Conservation (phyloP, 2,113 vertebrate genomes). For the Leucoraja erinaceus region DNA sequence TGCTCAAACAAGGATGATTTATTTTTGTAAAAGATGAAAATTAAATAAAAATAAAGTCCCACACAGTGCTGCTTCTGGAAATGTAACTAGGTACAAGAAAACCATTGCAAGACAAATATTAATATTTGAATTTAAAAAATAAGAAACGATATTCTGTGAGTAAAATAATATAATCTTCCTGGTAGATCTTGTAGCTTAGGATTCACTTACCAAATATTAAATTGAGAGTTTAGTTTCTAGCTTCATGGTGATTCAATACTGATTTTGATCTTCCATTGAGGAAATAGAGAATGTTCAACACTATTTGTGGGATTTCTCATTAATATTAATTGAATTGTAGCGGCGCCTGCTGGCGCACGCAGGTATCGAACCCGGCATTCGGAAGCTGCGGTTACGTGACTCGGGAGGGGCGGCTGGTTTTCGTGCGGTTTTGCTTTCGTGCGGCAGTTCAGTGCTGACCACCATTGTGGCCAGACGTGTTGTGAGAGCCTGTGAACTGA, state of each 20-base stretch:
- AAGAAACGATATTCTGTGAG: neutral
- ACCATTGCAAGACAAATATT: neutral
- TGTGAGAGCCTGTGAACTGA: too few relatives aligned
- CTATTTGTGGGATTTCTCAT: neutral
- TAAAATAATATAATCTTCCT: neutral
- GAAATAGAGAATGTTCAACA: neutral
- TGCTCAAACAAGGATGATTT: neutral
- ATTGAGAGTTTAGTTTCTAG: neutral
- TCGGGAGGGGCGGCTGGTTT: too few relatives aligned
- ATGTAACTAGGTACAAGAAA: neutral
- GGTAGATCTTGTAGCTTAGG: neutral
- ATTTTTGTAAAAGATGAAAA: neutral
- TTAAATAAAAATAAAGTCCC: neutral
- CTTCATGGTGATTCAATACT: neutral
- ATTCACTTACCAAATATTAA: neutral
- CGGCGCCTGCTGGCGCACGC: too few relatives aligned
- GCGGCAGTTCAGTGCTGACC: too few relatives aligned
- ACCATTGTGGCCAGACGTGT: too few relatives aligned
- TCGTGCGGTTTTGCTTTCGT: too few relatives aligned
- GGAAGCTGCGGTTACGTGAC: too few relatives aligned
- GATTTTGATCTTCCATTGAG: neutral
- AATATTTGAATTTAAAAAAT: neutral
- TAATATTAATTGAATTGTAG: neutral
- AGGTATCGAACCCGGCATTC: too few relatives aligned
- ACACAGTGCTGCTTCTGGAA: neutral